These are phyloP conservation scores for Xiphophorus couchianus DNA, from an alignment of 2,113 vertebrate genomes.

Conservation along the genomic window DNA sequence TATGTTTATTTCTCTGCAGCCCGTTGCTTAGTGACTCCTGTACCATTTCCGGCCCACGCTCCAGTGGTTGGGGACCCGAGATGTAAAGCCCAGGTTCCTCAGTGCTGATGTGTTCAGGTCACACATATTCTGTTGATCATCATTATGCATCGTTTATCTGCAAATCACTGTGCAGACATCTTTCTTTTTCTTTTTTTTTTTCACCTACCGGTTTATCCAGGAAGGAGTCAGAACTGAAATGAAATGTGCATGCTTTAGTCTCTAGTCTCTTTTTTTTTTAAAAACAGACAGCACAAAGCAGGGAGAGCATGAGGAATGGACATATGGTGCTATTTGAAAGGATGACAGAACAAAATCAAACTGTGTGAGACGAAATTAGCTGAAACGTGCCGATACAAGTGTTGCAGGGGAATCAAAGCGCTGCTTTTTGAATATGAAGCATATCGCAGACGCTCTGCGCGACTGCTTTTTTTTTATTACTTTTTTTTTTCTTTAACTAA, in stretches of 20 bases:
- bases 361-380: slow-evolving; percentile 17
- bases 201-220: neutral
- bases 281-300: slow-evolving; percentile 8
- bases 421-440: slow-evolving; percentile 58
- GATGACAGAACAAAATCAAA: slow-evolving; percentile 32
- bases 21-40: too few species aligned
- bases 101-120: neutral
- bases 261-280: neutral
- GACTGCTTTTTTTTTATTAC: slow-evolving; percentile 36
- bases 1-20: too few species aligned
- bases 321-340: slow-evolving; percentile 32
- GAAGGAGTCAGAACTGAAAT: neutral
- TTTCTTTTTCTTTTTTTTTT: neutral
- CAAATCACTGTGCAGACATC: neutral
- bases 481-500: slow-evolving; percentile 32
- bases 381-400: slow-evolving; percentile 34
- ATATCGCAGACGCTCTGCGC: slow-evolving; percentile 51
- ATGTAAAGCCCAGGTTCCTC: neutral
- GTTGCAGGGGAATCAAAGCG: slow-evolving; percentile 44
- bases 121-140: neutral
- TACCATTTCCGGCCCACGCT: neutral
- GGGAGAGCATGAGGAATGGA: slow-evolving; percentile 16
- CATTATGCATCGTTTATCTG: neutral
- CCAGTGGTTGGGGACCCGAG: neutral
- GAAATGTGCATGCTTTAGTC: neutral